These are phyloP conservation scores for Margarornis squamiger DNA, from an alignment of 2,797 vertebrate genomes.

Conservation along the genomic window DNA sequence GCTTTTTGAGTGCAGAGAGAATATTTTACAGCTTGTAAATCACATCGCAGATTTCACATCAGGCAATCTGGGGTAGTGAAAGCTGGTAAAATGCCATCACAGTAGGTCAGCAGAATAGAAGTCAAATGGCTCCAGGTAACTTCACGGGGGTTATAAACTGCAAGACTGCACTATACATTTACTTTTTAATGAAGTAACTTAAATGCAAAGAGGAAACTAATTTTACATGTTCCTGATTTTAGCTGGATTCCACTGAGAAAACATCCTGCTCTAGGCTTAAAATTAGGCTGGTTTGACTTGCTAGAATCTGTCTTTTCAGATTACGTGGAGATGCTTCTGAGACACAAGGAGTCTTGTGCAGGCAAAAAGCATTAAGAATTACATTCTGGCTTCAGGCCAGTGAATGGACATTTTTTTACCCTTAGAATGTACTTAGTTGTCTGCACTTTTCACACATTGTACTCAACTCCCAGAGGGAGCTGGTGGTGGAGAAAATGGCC, in stretches of 20 bases:
- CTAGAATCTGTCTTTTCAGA: constrained; percentile 22
- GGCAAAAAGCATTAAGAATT: neutral
- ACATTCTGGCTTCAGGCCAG: neutral
- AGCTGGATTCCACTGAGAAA: constrained; percentile 29
- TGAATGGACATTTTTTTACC: neutral
- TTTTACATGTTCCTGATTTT: neutral
- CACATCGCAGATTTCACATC: neutral
- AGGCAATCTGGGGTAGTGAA: neutral
- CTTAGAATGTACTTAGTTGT: neutral
- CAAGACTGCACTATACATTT: neutral
- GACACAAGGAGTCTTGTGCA: neutral
- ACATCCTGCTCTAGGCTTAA: neutral
- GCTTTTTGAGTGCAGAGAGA: neutral
- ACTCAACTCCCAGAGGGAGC: neutral
- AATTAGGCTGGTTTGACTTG: neutral
- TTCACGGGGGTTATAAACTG: neutral
- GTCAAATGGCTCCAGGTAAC: neutral
- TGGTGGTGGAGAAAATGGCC: neutral
- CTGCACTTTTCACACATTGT: neutral
- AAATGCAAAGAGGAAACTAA: neutral
- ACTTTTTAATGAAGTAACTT: neutral
- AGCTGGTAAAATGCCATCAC: neutral
- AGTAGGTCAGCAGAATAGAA: neutral
- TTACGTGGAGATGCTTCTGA: neutral
- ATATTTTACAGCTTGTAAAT: neutral